phyloP scores from a whole-genome alignment of 2,113 vertebrate genomes.

The Coptodon rendalli region DNA sequence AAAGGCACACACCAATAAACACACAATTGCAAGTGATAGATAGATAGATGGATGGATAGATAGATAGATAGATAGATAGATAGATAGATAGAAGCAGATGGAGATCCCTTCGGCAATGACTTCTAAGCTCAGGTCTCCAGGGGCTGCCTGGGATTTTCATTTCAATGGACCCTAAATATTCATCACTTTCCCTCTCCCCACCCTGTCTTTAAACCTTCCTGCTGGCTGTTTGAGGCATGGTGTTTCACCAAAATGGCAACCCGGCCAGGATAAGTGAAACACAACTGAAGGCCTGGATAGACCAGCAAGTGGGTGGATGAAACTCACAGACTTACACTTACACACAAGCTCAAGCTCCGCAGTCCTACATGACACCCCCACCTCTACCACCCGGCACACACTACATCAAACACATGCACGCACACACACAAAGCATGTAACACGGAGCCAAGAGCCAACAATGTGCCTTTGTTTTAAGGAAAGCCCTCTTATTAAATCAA shows the following conservation, averaged over 20 bases:
- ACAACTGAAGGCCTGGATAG: constrained; percentile 9
- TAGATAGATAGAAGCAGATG: constrained; percentile 64
- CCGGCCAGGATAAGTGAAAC: constrained; percentile 23
- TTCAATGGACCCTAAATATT: constrained; percentile 79
- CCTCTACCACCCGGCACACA: not conserved
- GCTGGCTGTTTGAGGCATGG: constrained; percentile 34
- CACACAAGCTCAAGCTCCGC: not conserved
- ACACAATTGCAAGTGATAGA: not conserved
- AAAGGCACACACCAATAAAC: not conserved
- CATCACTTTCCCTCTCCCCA: constrained; percentile 66
- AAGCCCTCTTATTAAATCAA: constrained; percentile 64
- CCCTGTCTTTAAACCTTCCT: constrained; percentile 59
- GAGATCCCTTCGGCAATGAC: constrained; percentile 73
- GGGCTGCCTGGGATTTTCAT: constrained; percentile 72
- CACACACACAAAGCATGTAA: constrained; percentile 1
- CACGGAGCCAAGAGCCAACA: constrained; percentile 44
- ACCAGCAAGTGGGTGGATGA: constrained; percentile 51
- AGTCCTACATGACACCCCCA: not conserved
- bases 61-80: constrained; percentile 15
- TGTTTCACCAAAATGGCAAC: constrained; percentile 43
- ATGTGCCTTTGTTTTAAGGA: constrained; percentile 60
- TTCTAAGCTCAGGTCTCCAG: constrained; percentile 67
- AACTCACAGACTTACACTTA: constrained; percentile 15
- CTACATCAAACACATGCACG: not conserved
- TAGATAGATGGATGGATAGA: not conserved